A percentile compares a stretch with the other conserved stretches of the same genome.
These are phyloP conservation scores for Apostichopus californicus DNA, from an alignment of 35 echinoderm and acorn worm genomes.

Conservation along the genomic window DNA sequence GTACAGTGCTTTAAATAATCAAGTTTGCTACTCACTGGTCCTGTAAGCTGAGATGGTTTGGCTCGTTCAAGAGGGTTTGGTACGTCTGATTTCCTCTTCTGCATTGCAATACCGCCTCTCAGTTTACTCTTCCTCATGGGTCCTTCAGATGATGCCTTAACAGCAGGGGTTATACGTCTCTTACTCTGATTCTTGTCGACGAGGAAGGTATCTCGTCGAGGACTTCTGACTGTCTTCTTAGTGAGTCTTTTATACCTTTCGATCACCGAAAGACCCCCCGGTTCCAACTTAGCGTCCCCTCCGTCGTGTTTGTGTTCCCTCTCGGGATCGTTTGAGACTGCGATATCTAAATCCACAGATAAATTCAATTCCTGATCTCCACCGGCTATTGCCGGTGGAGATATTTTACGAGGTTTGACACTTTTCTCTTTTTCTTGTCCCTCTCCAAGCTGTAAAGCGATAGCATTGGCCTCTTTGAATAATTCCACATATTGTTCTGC, in stretches of 20 bases:
- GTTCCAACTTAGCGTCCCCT: background rate
- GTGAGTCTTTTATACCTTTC: constrained; percentile 26
- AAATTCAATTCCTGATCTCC: constrained; percentile 38
- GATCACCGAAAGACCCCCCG: constrained; percentile 2
- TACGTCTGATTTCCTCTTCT: background rate
- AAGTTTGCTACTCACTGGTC: background rate
- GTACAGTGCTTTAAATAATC: background rate
- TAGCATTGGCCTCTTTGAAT: constrained; percentile 72
- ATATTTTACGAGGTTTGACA: background rate
- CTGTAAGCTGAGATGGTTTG: background rate
- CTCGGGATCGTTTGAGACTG: background rate
- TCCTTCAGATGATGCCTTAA: background rate
- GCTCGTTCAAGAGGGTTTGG: background rate
- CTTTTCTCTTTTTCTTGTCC: background rate
- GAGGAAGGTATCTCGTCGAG: constrained; percentile 1
- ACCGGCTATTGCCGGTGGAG: background rate
- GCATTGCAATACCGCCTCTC: background rate
- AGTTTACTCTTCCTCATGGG: background rate
- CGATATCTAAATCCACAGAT: constrained; percentile 21
- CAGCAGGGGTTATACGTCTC: background rate
- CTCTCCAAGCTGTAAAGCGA: constrained; percentile 60
- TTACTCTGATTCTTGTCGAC: background rate
- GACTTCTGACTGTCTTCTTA: constrained; percentile 6
- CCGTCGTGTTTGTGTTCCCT: background rate
- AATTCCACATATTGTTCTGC: constrained; percentile 73